A percentile compares a stretch with the other conserved stretches of the same genome.
phyloP scores from a whole-genome alignment of 2,797 vertebrate species.

The Choloepus didactylus region DNA sequence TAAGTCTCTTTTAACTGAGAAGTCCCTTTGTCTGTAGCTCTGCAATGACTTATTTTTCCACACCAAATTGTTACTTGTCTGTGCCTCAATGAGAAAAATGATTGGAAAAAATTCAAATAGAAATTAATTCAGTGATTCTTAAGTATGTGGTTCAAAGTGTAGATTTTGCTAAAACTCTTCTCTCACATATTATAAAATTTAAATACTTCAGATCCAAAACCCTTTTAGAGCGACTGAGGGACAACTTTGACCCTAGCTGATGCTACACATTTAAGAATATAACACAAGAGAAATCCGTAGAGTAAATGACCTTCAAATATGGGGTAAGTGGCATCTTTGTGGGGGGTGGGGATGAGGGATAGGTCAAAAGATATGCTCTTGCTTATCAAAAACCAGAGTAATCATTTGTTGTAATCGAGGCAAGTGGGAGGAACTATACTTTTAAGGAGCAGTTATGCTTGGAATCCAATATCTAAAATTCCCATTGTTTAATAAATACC shows the following conservation, averaged over 20 bases:
- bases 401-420: background rate
- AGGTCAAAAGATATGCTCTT: background rate
- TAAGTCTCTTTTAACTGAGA: background rate
- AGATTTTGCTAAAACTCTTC: background rate
- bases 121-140: background rate
- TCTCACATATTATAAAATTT: background rate
- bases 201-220: background rate
- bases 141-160: background rate
- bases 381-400: background rate
- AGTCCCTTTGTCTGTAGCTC: background rate
- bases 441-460: background rate
- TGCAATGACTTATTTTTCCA: background rate
- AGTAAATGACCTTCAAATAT: background rate
- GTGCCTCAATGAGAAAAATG: background rate
- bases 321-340: no score
- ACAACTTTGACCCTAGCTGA: background rate
- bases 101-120: conserved; percentile 6
- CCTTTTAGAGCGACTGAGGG: background rate
- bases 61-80: background rate
- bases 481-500: background rate
- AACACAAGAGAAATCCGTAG: background rate
- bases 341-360: background rate
- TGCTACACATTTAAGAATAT: background rate
- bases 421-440: background rate
- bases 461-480: background rate